These are phyloP conservation scores for Bombus picipes DNA, from an alignment of 1,140 invertebrate species.

Conservation along the genomic window DNA sequence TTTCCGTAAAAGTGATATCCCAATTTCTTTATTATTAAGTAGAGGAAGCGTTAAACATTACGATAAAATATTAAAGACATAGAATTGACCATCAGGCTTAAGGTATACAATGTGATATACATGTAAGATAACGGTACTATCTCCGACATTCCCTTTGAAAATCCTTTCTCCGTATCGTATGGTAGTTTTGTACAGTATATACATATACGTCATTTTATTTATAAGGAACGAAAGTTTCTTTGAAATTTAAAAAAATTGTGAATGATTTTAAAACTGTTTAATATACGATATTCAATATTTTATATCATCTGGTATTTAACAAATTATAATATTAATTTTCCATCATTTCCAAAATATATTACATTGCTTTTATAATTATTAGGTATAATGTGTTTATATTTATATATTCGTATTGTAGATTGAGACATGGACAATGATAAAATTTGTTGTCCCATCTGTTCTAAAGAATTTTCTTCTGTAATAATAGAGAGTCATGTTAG, in stretches of 20 bases:
- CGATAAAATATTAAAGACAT: not conserved
- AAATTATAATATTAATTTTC: not conserved
- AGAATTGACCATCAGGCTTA: not conserved
- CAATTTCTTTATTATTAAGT: not conserved
- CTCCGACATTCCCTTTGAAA: not conserved
- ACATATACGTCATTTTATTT: not conserved
- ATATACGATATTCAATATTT: not conserved
- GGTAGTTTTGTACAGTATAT: slow-evolving; percentile 2
- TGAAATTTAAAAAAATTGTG: not conserved
- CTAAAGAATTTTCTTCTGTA: slow-evolving; percentile 78
- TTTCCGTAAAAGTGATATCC: not conserved
- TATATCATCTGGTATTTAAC: not conserved
- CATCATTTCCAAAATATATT: not conserved
- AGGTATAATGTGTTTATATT: not conserved
- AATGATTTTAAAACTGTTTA: not conserved
- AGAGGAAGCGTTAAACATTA: not conserved
- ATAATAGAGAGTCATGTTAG: slow-evolving; percentile 87
- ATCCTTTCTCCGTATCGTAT: slow-evolving; percentile 32
- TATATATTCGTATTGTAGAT: slow-evolving; percentile 25
- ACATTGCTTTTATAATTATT: not conserved
- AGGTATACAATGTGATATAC: slow-evolving; percentile 31
- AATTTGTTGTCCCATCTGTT: slow-evolving; percentile 84
- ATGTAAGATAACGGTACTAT: slow-evolving; percentile 59
- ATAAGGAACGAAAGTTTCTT: not conserved
- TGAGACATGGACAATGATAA: slow-evolving; percentile 54